Base-by-base conservation (phyloP, 2,113 vertebrate genomes). In the Charadrius vociferus region DNA sequence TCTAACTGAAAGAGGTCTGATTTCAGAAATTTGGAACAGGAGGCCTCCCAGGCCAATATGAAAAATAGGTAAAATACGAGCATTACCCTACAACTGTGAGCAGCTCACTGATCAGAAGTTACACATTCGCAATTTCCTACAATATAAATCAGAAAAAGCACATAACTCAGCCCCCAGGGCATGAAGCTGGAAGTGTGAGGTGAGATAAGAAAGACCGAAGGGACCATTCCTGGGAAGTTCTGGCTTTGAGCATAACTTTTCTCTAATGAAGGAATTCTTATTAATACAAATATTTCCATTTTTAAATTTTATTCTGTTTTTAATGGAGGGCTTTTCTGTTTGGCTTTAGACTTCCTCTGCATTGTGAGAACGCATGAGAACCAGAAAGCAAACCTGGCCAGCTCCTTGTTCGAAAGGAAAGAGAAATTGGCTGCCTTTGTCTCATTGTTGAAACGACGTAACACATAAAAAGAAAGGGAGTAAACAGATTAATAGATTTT, bases 321-420 rank as follows among this genome's bases (percentile, higher is more conserved):
- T 52, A 95, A 89, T 20, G 13, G 13, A 61, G 30, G 27, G 14
- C 1, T 67, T 87, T 96, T 91, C 71, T 96, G 62, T 96, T 96
- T 95, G 89, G 58, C 26, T 94, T 93, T 91, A 80, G 68, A 70
- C 32, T 97, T 96, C 89, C 93, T 93, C 71, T 90, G 58, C 71
- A 94, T 82, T 95, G 67, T 94, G 86, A 84, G 93, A 97, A 82
- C 14, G 81, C 78, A n/a, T 90, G 87, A 90, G 95, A 96, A 97
- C 62, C 63, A 73, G 84, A 70, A 65, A 58, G 45, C 43, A 84
- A 91, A 89, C 29, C 52, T 84, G 70, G 37, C 10, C 66, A 79
- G 34, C 26, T 79, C 11, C 1, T 39, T 39, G 34, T 29, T 86
- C 0, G 0, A 93, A 91, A 93, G 37, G 47, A 71, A 95, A 79